Evolutionary conservation across 2,797 vertebrate genomes (phyloP).

Genomic region (Rhadinocentrus ornatus): DNA sequence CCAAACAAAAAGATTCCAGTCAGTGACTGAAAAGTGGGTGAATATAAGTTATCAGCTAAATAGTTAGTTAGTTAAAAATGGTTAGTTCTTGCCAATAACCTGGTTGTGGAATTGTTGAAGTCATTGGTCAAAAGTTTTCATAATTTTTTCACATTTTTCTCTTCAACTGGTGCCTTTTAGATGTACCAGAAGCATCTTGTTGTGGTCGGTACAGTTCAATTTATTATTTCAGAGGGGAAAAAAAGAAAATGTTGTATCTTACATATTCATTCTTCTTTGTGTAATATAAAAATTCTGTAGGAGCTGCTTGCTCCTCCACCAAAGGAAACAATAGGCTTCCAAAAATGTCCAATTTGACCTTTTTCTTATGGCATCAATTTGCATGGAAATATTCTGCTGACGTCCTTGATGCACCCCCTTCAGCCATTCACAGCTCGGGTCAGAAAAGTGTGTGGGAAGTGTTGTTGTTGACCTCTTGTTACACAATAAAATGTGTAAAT

Average conservation of each 20-base stretch:
- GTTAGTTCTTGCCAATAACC: neutral
- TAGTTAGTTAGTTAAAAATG: neutral
- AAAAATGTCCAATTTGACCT: slow-evolving; percentile 36
- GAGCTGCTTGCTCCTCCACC: slow-evolving; percentile 14
- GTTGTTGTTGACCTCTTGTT: slow-evolving; percentile 27
- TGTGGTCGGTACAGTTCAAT: no score
- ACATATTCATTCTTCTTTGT: no score
- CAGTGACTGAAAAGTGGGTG: neutral
- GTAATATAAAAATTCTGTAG: neutral
- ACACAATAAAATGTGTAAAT: slow-evolving; percentile 5
- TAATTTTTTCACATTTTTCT: neutral
- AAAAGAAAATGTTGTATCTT: no score
- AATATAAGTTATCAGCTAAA: neutral
- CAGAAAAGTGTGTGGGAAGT: slow-evolving; percentile 56
- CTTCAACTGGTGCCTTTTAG: no score
- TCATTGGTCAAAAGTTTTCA: neutral
- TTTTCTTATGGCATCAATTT: slow-evolving; percentile 37
- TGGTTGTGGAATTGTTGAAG: neutral
- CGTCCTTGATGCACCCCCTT: slow-evolving; percentile 23
- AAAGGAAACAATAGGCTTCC: slow-evolving; percentile 2
- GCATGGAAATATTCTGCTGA: slow-evolving; percentile 21
- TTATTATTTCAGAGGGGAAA: no score
- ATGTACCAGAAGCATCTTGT: no score
- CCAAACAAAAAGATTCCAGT: no score
- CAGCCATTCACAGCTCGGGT: slow-evolving; percentile 34